These are phyloP conservation scores for Recurvirostra avosetta DNA, from an alignment of 2,113 vertebrate species.

Conservation along the genomic window DNA sequence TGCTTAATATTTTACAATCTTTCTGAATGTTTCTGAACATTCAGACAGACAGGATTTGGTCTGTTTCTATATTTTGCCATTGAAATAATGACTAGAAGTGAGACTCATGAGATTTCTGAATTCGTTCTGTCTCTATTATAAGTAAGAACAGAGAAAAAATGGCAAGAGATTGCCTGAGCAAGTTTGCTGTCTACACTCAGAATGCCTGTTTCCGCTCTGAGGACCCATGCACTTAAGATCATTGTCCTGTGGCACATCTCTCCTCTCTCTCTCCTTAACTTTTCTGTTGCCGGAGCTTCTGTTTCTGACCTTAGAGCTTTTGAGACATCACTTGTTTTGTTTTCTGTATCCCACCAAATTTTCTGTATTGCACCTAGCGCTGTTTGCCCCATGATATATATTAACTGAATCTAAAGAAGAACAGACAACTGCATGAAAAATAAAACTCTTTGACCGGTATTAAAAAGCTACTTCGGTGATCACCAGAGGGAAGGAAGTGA, in stretches of 20 bases:
- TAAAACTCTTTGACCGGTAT: not conserved
- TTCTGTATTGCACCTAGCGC: not conserved
- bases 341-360: not conserved
- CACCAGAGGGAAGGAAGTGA: slow-evolving; percentile 15
- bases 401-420: not conserved
- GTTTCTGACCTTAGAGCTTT: not conserved
- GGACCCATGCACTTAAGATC: not conserved
- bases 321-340: not conserved
- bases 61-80: not conserved
- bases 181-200: not conserved
- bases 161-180: not conserved
- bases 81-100: not conserved
- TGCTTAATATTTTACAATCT: not conserved
- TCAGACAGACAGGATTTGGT: not conserved
- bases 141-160: not conserved
- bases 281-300: not conserved
- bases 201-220: not conserved
- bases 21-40: not conserved
- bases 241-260: not conserved
- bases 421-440: not conserved
- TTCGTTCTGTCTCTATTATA: not conserved
- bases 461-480: not conserved
- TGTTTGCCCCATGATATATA: not conserved
- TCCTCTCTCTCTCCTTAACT: not conserved
- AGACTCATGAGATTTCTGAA: not conserved